Evolutionary conservation across 2,113 vertebrate species (phyloP).

Genomic region (Benitochromis conjunctus): DNA sequence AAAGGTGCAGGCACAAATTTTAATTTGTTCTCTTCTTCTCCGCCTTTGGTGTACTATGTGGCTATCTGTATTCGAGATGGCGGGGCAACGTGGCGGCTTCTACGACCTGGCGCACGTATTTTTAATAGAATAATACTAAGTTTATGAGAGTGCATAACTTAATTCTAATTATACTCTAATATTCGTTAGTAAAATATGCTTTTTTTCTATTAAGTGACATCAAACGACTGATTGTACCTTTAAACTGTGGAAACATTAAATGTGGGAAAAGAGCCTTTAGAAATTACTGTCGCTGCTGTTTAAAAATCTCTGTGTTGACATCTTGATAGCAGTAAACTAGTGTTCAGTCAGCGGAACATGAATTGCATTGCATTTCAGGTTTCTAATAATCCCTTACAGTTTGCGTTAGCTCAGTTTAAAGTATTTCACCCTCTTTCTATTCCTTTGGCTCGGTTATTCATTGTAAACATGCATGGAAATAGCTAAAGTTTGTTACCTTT

Average conservation of each 20-base stretch:
- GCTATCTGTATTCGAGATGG: not conserved
- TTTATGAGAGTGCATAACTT: not conserved
- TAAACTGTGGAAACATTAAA: not conserved
- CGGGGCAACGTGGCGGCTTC: not conserved
- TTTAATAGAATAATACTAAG: not conserved
- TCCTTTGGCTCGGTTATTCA: not conserved
- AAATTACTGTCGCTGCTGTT: not conserved
- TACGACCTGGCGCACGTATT: not conserved
- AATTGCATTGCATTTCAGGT: not conserved
- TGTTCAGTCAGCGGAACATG: not conserved
- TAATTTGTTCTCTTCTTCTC: not conserved
- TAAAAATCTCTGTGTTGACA: not conserved
- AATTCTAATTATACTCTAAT: not conserved
- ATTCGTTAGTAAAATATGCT: not conserved
- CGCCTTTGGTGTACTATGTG: not conserved
- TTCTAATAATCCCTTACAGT: not conserved
- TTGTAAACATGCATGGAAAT: not conserved
- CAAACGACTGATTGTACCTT: not conserved
- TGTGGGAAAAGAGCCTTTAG: not conserved
- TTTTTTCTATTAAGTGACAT: not conserved
- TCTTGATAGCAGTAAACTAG: not conserved
- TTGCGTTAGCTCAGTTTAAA: not conserved
- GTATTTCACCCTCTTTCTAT: not conserved
- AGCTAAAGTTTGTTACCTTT: not conserved
- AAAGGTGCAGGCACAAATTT: not conserved